These are phyloP conservation scores for Eupithecia abbreviata DNA, from an alignment of 2,888 invertebrate species.

Conservation along the genomic window DNA sequence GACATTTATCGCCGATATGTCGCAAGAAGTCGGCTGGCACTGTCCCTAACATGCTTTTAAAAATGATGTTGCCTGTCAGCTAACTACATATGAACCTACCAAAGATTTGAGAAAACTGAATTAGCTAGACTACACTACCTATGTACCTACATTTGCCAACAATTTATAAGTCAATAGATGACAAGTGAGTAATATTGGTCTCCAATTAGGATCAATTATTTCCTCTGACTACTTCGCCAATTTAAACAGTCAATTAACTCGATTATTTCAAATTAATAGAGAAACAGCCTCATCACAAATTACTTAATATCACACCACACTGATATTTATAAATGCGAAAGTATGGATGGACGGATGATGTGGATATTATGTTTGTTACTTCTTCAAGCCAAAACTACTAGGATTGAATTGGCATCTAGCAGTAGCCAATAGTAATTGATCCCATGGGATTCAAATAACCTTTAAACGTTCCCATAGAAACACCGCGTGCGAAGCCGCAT, in stretches of 20 bases:
- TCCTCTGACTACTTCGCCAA: not conserved
- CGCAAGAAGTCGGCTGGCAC: no score
- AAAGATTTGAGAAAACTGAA: not conserved
- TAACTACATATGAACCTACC: not conserved
- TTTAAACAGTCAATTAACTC: not conserved
- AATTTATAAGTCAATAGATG: not conserved
- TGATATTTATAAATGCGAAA: no score
- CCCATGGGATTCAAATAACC: not conserved
- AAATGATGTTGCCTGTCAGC: no score
- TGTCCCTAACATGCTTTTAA: no score
- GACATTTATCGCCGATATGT: no score
- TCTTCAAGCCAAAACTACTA: not conserved
- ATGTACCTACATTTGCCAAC: not conserved
- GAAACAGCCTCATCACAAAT: not conserved
- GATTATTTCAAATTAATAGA: not conserved
- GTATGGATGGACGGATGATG: no score
- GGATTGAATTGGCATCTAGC: not conserved
- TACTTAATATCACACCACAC: not conserved
- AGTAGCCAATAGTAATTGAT: no score
- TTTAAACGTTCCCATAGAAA: no score
- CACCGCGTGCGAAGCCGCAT: no score
- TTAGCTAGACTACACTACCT: not conserved
- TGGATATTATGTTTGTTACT: not conserved
- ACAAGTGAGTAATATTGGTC: not conserved
- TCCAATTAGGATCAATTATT: constrained; percentile 1